Base-by-base conservation (phyloP, 2,888 invertebrate species). In the Drosophila austrosaltans region DNA sequence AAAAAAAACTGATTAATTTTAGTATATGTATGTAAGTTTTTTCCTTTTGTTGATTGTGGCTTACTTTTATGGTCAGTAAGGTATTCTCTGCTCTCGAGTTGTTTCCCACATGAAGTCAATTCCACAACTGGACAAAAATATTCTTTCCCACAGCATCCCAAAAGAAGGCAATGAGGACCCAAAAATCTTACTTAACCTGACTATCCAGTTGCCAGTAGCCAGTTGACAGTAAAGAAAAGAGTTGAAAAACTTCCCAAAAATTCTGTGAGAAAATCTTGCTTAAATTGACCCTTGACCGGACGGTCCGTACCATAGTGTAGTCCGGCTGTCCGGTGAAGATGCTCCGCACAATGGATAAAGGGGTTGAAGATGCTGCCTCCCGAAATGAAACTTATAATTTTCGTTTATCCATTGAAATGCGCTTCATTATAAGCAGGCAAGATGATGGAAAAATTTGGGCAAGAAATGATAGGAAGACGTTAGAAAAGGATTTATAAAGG, bases 211-310 rank as follows among this genome's bases (percentile, higher is more conserved):
- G 53, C 53, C 36, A 12, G 10, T 36, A 10, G 7, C 28, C 63
- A 32, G 1, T 6, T 32, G 16, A 16, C 16, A 16, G 16, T 16
- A 16, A 40, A 44, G 64, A 44, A 85, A 81, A 84, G 78, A 82
- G 78, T 85, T 79, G 68, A 76, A 78, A 86, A 82, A 72, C 69
- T 66, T 59, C 87, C 71, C 67, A 83, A 83, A 79, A 59, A 65
- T 39, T 69, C 69, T 81, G 90, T 90, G 90, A 83, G 90, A 90
- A 88, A 90, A 81, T 87, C 85, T 85, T 78, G 63, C 66, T 63
- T 60, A 87, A 80, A 74, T 59, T 89, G 81, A 90, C 81, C 91
- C 79, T 76, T 90, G 91, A 89, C 89, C 89, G 77, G 87, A 89
- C 89, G 77, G 60, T 67, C 32, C 63, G 36, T 8, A 36, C 36